These are phyloP conservation scores for Grallaria varia DNA, from an alignment of 2,113 vertebrate genomes.

Conservation along the genomic window DNA sequence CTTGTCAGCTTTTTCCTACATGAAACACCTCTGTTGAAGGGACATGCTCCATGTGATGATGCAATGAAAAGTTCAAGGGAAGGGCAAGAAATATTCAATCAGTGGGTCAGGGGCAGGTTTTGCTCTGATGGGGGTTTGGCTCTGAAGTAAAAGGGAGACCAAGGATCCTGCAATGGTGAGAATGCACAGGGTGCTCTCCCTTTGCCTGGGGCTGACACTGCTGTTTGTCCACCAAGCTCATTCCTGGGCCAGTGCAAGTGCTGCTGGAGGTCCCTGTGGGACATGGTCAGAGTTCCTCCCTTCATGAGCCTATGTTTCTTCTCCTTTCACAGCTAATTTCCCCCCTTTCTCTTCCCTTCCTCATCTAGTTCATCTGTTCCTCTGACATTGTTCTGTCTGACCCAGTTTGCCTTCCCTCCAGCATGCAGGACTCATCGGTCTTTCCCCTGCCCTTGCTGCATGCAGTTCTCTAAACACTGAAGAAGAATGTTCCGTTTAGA, in stretches of 20 bases:
- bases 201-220: background rate
- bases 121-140: background rate
- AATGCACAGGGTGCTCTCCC: accelerated
- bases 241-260: background rate
- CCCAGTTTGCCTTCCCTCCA: background rate
- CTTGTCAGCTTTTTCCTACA: background rate
- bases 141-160: background rate
- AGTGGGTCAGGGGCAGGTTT: background rate
- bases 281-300: background rate
- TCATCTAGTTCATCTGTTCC: background rate
- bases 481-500: background rate
- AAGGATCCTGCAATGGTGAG: background rate
- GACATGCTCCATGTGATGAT: background rate
- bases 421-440: background rate
- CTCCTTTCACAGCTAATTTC: background rate
- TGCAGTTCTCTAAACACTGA: background rate
- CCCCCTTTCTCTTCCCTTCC: background rate
- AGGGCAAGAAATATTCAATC: background rate
- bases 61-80: background rate
- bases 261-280: background rate
- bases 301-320: background rate
- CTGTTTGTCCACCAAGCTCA: accelerated
- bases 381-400: background rate
- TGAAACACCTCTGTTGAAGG: background rate
- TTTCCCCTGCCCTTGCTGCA: background rate